Conservation (phyloP, 2,888 invertebrate genomes). For the Neelides folsomi region DNA sequence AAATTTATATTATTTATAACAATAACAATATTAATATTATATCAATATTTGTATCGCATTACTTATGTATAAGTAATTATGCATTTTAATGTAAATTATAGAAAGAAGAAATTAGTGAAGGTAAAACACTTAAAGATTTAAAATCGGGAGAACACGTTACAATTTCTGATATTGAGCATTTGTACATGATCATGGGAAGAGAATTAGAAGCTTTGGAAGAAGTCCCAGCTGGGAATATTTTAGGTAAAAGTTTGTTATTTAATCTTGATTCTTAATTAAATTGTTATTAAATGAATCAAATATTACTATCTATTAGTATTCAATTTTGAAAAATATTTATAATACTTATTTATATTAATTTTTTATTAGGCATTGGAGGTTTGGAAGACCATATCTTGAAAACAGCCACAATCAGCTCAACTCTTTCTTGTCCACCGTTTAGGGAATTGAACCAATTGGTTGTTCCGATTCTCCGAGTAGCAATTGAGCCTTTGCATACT, state of each 20-base stretch:
- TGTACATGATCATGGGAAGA: slow-evolving; percentile 86
- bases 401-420: slow-evolving; percentile 75
- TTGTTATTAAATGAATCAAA: too few relatives aligned
- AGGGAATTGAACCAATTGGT: slow-evolving; percentile 62
- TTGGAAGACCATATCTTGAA: slow-evolving; percentile 71
- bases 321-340: background rate
- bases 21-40: background rate
- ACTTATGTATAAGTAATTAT: too few relatives aligned
- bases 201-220: slow-evolving; percentile 66
- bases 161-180: slow-evolving; percentile 50
- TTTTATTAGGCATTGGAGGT: slow-evolving; percentile 58
- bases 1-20: background rate
- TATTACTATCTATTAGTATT: too few relatives aligned
- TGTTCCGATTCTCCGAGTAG: slow-evolving; percentile 83
- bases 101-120: slow-evolving; percentile 33
- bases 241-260: slow-evolving; percentile 44
- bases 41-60: too few relatives aligned
- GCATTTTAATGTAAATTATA: too few relatives aligned
- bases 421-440: slow-evolving; percentile 70
- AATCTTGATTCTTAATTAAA: too few relatives aligned
- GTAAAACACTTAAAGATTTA: slow-evolving; percentile 47
- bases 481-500: slow-evolving; percentile 72
- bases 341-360: background rate
- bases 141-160: slow-evolving; percentile 53
- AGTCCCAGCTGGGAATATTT: slow-evolving; percentile 79